A percentile compares a stretch with the other conserved stretches of the same genome.
phyloP scores from a whole-genome alignment of 1,140 invertebrate genomes.

The Lepidurus arcticus region DNA sequence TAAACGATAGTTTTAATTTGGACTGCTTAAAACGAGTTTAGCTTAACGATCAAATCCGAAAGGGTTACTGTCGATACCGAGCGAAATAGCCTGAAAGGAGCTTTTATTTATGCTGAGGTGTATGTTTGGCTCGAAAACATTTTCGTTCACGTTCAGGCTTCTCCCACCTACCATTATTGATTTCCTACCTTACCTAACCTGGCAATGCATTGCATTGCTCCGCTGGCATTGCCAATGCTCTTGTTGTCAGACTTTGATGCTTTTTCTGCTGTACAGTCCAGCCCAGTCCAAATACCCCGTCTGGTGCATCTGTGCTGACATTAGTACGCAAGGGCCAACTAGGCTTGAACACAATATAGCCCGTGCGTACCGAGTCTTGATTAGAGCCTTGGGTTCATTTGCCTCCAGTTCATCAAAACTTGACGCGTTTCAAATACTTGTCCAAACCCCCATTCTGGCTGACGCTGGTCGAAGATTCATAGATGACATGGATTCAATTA shows the following conservation, averaged over 20 bases:
- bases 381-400: too few species aligned
- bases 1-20: too few species aligned
- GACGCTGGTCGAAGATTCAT: too few species aligned
- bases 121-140: not conserved
- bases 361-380: too few species aligned
- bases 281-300: not conserved
- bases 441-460: too few species aligned
- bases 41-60: too few species aligned
- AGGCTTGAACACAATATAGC: not conserved
- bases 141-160: not conserved
- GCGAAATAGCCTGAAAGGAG: not conserved
- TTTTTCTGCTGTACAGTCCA: not conserved
- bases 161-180: not conserved
- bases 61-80: not conserved
- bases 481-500: too few species aligned
- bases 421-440: too few species aligned
- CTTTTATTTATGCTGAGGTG: not conserved
- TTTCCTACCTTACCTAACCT: not conserved
- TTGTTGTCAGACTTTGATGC: slow-evolving; percentile 12
- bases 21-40: too few species aligned
- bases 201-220: not conserved
- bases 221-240: slow-evolving; percentile 12
- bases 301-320: not conserved
- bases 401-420: too few species aligned
- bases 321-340: not conserved